Percentiles rank a stretch among this genome's conserved stretches.
Evolutionary conservation across 2,113 vertebrate genomes (phyloP).

Genomic region (Gymnocephalus cernua): DNA sequence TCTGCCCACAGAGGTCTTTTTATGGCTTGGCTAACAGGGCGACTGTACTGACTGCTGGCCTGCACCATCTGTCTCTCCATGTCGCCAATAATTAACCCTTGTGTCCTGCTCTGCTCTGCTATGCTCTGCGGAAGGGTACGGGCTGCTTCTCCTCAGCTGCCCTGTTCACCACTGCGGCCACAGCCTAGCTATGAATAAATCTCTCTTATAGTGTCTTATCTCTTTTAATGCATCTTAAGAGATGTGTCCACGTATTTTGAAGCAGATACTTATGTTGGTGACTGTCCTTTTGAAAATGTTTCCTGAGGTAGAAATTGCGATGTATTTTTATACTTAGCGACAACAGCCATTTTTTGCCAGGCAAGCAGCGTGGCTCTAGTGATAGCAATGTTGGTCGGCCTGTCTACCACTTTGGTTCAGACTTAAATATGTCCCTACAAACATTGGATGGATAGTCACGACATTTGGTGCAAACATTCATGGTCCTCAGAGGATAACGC

Average conservation of each 20-base stretch:
- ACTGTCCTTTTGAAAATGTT: constrained; percentile 1
- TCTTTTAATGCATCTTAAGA: not conserved
- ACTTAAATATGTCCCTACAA: not conserved
- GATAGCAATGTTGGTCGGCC: not conserved
- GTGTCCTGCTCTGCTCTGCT: constrained; percentile 38
- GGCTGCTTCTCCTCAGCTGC: constrained; percentile 46
- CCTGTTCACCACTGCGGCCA: constrained; percentile 10
- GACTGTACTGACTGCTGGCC: constrained; percentile 64
- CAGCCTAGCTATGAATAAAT: not conserved
- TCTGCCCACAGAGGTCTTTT: constrained; percentile 79
- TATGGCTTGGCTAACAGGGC: constrained; percentile 70
- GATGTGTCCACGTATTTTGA: constrained; percentile 1
- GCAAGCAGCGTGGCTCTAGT: not conserved
- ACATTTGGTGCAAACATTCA: not conserved
- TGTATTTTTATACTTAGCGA: not conserved
- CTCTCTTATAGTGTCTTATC: constrained; percentile 4
- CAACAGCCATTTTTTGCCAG: not conserved
- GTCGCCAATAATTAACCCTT: constrained; percentile 70
- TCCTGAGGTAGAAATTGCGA: constrained; percentile 5
- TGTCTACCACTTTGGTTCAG: not conserved
- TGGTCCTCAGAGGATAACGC: not conserved
- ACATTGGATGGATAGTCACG: not conserved
- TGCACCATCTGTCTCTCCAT: constrained; percentile 61
- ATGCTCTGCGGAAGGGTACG: constrained; percentile 16
- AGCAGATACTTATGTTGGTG: constrained; percentile 14